phyloP scores from a whole-genome alignment of 2,888 invertebrate genomes.

The Hedychridium roseum region DNA sequence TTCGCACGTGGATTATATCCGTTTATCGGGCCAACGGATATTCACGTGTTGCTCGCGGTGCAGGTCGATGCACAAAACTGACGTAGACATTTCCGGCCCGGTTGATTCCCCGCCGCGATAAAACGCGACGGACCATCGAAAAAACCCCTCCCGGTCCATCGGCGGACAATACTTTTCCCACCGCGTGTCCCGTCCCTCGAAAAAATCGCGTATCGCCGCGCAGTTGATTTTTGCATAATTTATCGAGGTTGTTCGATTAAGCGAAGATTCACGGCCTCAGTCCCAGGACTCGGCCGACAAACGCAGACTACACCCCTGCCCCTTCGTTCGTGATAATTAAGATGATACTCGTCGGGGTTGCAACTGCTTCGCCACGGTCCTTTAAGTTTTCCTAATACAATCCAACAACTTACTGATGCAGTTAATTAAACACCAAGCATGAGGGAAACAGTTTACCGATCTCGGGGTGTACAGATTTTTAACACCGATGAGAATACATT shows the following conservation, averaged over 20 bases:
- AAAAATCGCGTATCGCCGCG: slow-evolving; percentile 45
- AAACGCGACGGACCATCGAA: too few relatives aligned
- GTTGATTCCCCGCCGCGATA: too few relatives aligned
- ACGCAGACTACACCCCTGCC: too few relatives aligned
- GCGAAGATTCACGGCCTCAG: slow-evolving; percentile 54
- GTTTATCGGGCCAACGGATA: slow-evolving; percentile 43
- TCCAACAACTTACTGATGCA: too few relatives aligned
- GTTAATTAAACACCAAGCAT: too few relatives aligned
- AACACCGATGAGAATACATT: too few relatives aligned
- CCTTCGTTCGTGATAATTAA: slow-evolving; percentile 59
- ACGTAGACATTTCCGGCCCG: slow-evolving; percentile 20
- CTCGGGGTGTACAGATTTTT: too few relatives aligned
- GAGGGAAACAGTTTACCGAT: too few relatives aligned
- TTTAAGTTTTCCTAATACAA: too few relatives aligned
- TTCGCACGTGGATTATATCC: slow-evolving; percentile 48
- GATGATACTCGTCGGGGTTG: slow-evolving; percentile 55
- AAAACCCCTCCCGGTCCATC: too few relatives aligned
- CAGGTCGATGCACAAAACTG: slow-evolving; percentile 32
- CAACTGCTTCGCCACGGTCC: slow-evolving; percentile 39
- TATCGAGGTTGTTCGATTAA: slow-evolving; percentile 61
- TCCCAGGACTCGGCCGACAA: slow-evolving; percentile 52
- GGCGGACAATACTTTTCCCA: too few relatives aligned
- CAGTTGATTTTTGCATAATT: slow-evolving; percentile 63
- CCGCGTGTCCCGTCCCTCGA: slow-evolving; percentile 13
- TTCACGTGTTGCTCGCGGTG: slow-evolving; percentile 33